Conservation (phyloP, 2,797 vertebrate species). For the Sebastes diploproa region DNA sequence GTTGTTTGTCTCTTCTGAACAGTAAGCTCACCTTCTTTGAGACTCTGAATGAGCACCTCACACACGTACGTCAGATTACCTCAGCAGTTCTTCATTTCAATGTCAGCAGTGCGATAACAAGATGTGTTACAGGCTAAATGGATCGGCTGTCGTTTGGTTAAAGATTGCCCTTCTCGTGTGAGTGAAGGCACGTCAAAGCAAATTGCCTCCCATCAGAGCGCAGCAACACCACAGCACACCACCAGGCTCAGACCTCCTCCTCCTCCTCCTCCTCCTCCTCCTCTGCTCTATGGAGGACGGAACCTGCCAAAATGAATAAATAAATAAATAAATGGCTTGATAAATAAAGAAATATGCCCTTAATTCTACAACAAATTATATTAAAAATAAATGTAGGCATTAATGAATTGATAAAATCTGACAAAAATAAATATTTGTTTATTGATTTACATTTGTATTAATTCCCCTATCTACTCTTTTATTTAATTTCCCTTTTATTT, state of each 20-base stretch:
- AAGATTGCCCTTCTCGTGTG: slow-evolving; percentile 11
- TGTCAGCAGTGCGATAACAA: slow-evolving; percentile 25
- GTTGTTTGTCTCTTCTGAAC: not conserved
- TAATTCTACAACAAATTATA: too few relatives aligned
- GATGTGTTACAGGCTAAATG: slow-evolving; percentile 19
- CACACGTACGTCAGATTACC: not conserved
- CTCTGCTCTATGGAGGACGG: not conserved
- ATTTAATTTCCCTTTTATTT: not conserved
- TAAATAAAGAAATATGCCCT: too few relatives aligned
- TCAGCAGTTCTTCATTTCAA: slow-evolving; percentile 2
- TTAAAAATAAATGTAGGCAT: not conserved
- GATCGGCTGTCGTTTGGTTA: slow-evolving; percentile 16
- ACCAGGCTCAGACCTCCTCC: slow-evolving; percentile 13
- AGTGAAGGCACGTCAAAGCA: slow-evolving; percentile 20
- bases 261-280: not conserved
- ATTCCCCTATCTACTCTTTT: too few relatives aligned
- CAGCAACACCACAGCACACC: not conserved
- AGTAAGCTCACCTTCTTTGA: not conserved
- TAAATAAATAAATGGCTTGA: not conserved
- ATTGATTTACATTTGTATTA: too few relatives aligned
- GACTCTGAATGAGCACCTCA: not conserved
- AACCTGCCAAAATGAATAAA: not conserved
- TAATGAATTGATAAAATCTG: not conserved
- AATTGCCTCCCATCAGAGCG: slow-evolving; percentile 36
- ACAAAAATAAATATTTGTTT: not conserved